A percentile compares a stretch with the other conserved stretches of the same genome.
Conservation (phyloP, 1,140 invertebrate genomes). For the Drosophila tsacasi region DNA sequence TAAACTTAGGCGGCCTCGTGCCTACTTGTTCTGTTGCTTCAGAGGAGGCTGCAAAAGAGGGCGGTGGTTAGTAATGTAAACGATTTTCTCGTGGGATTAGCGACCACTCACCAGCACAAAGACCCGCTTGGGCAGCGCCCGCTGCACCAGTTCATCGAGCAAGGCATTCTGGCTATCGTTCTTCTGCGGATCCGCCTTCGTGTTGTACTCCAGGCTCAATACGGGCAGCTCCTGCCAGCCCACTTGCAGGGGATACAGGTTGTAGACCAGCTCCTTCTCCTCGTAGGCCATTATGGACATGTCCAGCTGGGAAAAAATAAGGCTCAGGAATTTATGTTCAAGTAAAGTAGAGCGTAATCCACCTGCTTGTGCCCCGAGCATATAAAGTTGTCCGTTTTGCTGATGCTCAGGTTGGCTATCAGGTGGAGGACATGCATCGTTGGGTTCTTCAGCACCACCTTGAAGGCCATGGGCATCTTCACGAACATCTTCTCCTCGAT, state of each 20-base stretch:
- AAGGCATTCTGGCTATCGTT: constrained; percentile 76
- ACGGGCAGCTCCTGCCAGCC: constrained; percentile 84
- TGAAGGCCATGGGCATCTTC: constrained; percentile 83
- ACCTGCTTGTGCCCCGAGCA: constrained; percentile 85
- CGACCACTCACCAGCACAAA: constrained; percentile 77
- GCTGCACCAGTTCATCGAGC: constrained; percentile 77
- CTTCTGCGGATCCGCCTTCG: constrained; percentile 76
- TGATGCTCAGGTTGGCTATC: constrained; percentile 75
- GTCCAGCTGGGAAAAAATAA: constrained; percentile 57
- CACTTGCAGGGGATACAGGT: constrained; percentile 82
- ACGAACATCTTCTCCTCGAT: constrained; percentile 85
- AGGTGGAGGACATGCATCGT: constrained; percentile 75
- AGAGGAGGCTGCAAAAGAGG: constrained; percentile 62
- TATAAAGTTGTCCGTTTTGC: constrained; percentile 84
- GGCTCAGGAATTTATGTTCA: neutral
- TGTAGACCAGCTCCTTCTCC: constrained; percentile 81
- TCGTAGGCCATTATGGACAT: constrained; percentile 82
- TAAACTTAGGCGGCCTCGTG: constrained; percentile 41
- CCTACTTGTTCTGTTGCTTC: constrained; percentile 77
- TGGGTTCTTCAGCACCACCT: constrained; percentile 81
- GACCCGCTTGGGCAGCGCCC: constrained; percentile 83
- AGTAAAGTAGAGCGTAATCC: neutral
- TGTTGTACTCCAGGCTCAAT: constrained; percentile 79
- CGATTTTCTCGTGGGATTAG: neutral
- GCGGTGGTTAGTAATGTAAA: neutral